Evolutionary conservation across 2,113 vertebrate species (phyloP).

Genomic region (Plecotus auritus): DNA sequence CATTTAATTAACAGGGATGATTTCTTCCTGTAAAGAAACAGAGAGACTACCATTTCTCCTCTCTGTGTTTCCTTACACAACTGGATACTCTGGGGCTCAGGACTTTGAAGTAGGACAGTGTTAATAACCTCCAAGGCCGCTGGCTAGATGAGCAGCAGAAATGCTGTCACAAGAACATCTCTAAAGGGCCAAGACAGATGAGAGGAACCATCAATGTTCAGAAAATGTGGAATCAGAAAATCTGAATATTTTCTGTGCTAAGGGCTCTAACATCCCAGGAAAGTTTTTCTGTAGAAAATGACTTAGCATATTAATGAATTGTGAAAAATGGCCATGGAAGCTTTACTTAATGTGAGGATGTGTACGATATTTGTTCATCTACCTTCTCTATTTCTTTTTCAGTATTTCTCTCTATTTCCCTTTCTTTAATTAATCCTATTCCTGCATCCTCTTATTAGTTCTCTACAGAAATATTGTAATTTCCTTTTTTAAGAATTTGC

Average conservation of each 20-base stretch:
- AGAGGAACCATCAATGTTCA: not conserved
- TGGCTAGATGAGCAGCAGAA: not conserved
- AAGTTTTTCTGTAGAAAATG: not conserved
- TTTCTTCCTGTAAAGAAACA: constrained; percentile 43
- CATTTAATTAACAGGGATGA: constrained; percentile 8
- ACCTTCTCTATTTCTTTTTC: constrained; percentile 2
- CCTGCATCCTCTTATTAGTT: not conserved
- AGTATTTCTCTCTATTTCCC: not conserved
- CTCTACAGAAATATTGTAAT: not conserved
- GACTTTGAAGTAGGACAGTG: not conserved
- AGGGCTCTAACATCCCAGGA: not conserved
- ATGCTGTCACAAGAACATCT: not conserved
- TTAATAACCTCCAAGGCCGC: not conserved
- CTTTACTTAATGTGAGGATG: not conserved
- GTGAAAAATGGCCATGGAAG: not conserved
- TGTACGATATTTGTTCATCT: not conserved
- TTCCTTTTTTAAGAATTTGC: not conserved
- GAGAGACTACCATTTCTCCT: not conserved
- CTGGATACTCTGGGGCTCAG: not conserved
- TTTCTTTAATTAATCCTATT: not conserved
- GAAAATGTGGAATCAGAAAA: constrained; percentile 11
- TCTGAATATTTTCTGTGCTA: not conserved
- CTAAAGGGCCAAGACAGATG: not conserved
- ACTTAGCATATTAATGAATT: not conserved
- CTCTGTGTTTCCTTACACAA: not conserved